A percentile compares a stretch with the other conserved stretches of the same genome.
These are phyloP conservation scores for Drosophila watanabei DNA, from an alignment of 1,140 invertebrate genomes.

Conservation along the genomic window DNA sequence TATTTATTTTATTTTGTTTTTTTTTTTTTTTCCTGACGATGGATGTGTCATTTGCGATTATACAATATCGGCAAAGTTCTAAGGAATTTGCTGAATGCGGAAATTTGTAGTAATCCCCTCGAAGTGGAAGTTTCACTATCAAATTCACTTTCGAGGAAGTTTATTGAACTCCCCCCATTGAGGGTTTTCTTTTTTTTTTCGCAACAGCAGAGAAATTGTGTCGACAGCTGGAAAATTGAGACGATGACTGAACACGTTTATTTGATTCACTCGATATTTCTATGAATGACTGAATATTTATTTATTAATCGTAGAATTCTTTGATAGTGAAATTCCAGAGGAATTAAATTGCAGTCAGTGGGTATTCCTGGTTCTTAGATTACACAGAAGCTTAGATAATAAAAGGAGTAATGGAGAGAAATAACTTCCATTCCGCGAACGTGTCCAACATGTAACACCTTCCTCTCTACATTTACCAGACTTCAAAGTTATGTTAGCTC, in stretches of 20 bases:
- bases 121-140: conserved; percentile 42
- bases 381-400: neutral
- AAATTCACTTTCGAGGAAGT: conserved; percentile 39
- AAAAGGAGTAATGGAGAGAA: neutral
- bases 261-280: conserved; percentile 8
- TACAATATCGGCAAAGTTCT: conserved; percentile 31
- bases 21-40: neutral
- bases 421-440: conserved; percentile 1
- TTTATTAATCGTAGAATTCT: neutral
- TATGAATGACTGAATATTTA: conserved; percentile 29
- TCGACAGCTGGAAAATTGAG: conserved; percentile 23
- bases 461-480: conserved; percentile 6
- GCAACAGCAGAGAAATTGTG: neutral
- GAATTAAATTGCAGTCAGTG: neutral
- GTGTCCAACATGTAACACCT: conserved; percentile 26
- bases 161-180: conserved; percentile 44
- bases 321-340: neutral
- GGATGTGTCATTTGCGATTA: conserved; percentile 34
- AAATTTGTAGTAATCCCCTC: conserved; percentile 17
- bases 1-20: conserved; percentile 3
- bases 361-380: conserved; percentile 5
- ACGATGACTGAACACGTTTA: conserved; percentile 14
- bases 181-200: conserved; percentile 17
- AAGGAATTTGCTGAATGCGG: conserved; percentile 52
- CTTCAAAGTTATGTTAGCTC: neutral